Evolutionary conservation across 2,888 invertebrate genomes (phyloP), one percentile per base, ranked within the genome.

Genomic region (Lysandra bellargus): DNA sequence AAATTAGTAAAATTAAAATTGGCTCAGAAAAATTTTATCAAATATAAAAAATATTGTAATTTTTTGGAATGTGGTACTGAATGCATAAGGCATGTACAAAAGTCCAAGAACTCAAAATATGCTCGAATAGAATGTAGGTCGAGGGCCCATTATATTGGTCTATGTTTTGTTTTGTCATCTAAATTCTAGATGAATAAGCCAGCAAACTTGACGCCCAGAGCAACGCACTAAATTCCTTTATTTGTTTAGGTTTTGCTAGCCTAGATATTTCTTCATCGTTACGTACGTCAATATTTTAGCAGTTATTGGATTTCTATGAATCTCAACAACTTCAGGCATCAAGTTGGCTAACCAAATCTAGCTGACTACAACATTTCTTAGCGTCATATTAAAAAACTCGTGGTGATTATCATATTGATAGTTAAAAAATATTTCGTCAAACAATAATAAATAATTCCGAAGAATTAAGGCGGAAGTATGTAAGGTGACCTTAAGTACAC

Each of bases 401-500:
- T 37, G 37, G 69, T 64, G 9, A 64, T 12, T 60, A n/a, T 64
- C 30, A 23, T 17, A 69, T 33, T 69, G 33, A 69, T 4, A 37
- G 33, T 69, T 33, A 0, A 40, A 74, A 44, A 74, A 23, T 23
- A 40, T 17, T 73, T 40, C n/a, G 74, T 74, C 74, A 74, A 44
- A 44, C 40, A 44, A 44, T 40, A 73, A 73, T 74, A 74, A 74
- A 73, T 73, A 40, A 44, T 74, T 74, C 74, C 30, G 23, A 44
- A 75, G 75, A 53, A 49, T 53, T 23, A 44, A 75, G 75, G 75
- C 75, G 75, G 75, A 75, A 53, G 23, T 49, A 74, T 49, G 6
- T 76, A 6, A 33, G 76, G 33, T 76, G 57, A 76, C 53, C 76
- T 33, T 76, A 76, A 76, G 76, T 76, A 76, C 53, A 44, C 57